Evolutionary conservation across 2,797 vertebrate genomes (phyloP).

Genomic region (Gymnothorax javanicus): DNA sequence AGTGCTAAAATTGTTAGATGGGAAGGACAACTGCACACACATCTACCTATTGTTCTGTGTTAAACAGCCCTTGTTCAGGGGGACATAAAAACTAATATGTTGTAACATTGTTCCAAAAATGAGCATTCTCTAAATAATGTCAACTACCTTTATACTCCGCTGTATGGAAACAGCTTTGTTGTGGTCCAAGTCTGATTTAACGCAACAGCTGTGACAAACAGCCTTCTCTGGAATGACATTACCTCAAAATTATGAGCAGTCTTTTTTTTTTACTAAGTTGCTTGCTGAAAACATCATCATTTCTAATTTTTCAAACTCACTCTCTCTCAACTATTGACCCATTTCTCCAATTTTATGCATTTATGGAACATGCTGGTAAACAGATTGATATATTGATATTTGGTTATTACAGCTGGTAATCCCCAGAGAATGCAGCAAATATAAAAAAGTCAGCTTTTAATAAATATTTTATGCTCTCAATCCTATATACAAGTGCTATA

Average conservation of each 20-base stretch:
- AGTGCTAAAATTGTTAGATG: slow-evolving; percentile 22
- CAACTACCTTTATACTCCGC: slow-evolving; percentile 50
- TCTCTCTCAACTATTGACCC: slow-evolving; percentile 35
- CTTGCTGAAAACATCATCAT: slow-evolving; percentile 54
- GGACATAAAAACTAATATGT: slow-evolving; percentile 35
- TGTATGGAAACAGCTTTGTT: slow-evolving; percentile 57
- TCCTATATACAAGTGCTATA: slow-evolving; percentile 90
- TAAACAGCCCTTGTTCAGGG: slow-evolving; percentile 36
- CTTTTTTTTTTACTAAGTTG: slow-evolving; percentile 58
- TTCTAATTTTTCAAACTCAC: slow-evolving; percentile 41
- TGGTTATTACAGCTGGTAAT: slow-evolving; percentile 50
- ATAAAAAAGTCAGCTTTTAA: slow-evolving; percentile 78
- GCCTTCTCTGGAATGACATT: slow-evolving; percentile 61
- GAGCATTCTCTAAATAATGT: slow-evolving; percentile 39
- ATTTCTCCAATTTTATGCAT: slow-evolving; percentile 33
- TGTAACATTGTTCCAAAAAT: slow-evolving; percentile 51
- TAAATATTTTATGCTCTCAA: slow-evolving; percentile 89
- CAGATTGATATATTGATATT: slow-evolving; percentile 45
- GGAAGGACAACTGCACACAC: slow-evolving; percentile 25
- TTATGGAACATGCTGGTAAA: slow-evolving; percentile 40
- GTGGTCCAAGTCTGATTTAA: slow-evolving; percentile 30
- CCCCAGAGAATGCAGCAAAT: slow-evolving; percentile 68
- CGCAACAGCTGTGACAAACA: slow-evolving; percentile 43
- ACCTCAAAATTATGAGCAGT: slow-evolving; percentile 62
- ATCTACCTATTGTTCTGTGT: slow-evolving; percentile 32